Percentiles rank a stretch among this genome's conserved stretches.
These are phyloP conservation scores for Suricata suricatta DNA, from an alignment of 2,113 vertebrate species.

Conservation along the genomic window DNA sequence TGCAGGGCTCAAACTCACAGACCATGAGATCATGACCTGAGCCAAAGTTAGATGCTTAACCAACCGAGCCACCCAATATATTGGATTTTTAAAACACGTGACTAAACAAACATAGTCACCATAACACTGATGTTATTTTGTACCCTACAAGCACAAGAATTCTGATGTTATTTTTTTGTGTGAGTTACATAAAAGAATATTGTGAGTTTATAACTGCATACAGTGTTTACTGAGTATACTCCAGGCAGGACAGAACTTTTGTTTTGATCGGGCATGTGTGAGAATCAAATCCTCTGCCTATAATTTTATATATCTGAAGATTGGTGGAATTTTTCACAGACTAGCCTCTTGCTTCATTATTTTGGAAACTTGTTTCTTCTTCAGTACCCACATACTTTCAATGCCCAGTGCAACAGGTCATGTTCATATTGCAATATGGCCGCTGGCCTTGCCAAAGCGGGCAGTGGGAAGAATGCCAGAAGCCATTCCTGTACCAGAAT, in stretches of 20 bases:
- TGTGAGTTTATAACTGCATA: neutral
- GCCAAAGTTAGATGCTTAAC: neutral
- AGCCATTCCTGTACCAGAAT: neutral
- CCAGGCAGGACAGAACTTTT: neutral
- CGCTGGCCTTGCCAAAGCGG: neutral
- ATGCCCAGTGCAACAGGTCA: neutral
- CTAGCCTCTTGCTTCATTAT: neutral
- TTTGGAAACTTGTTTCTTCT: neutral
- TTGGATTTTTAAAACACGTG: neutral
- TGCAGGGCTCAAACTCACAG: neutral
- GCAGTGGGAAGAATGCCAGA: neutral
- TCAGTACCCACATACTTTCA: neutral
- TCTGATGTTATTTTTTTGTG: neutral
- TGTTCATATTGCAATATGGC: neutral
- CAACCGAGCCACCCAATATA: neutral
- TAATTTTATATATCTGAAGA: neutral
- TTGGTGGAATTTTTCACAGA: neutral
- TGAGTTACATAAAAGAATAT: neutral
- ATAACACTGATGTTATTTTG: neutral
- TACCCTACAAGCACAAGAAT: neutral
- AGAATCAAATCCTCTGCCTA: constrained; percentile 9
- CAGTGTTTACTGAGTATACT: neutral
- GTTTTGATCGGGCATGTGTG: neutral
- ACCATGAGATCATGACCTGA: neutral
- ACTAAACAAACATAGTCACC: neutral